Percentiles rank a stretch among this genome's conserved stretches.
Evolutionary conservation across 2,113 vertebrate species (phyloP).

Genomic region (Perognathus longimembris): DNA sequence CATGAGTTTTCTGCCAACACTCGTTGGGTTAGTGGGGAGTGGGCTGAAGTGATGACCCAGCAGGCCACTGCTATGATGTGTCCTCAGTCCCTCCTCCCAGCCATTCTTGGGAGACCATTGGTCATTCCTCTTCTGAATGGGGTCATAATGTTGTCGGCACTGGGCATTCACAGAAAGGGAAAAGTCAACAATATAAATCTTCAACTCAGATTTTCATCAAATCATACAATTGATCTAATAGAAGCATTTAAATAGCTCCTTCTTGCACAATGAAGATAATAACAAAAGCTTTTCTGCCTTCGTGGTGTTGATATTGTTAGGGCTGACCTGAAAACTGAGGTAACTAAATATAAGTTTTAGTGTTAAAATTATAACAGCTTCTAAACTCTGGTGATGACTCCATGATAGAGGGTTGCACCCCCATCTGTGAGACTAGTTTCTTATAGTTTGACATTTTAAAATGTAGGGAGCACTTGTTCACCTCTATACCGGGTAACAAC

Average conservation of each 20-base stretch:
- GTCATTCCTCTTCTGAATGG: not conserved
- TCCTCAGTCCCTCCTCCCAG: too few species aligned
- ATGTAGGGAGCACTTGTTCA: too few species aligned
- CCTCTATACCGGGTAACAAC: too few species aligned
- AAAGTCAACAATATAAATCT: not conserved
- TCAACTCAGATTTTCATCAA: not conserved
- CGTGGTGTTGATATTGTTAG: not conserved
- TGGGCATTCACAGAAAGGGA: not conserved
- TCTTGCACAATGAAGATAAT: not conserved
- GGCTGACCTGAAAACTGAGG: too few species aligned
- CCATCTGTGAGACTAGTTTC: too few species aligned
- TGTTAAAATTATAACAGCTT: too few species aligned
- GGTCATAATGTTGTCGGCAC: too few species aligned
- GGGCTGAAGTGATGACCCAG: too few species aligned
- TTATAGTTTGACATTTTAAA: too few species aligned
- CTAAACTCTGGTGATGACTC: too few species aligned
- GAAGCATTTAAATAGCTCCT: not conserved
- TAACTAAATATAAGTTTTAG: too few species aligned
- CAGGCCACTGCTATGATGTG: not conserved
- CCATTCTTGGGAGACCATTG: not conserved
- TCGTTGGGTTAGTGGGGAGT: not conserved
- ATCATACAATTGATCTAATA: not conserved
- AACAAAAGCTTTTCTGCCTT: not conserved
- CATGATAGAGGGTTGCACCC: too few species aligned
- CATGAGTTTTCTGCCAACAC: not conserved